These are phyloP conservation scores for Hippocampus abdominalis DNA, from an alignment of 2,113 vertebrate genomes.

Conservation along the genomic window DNA sequence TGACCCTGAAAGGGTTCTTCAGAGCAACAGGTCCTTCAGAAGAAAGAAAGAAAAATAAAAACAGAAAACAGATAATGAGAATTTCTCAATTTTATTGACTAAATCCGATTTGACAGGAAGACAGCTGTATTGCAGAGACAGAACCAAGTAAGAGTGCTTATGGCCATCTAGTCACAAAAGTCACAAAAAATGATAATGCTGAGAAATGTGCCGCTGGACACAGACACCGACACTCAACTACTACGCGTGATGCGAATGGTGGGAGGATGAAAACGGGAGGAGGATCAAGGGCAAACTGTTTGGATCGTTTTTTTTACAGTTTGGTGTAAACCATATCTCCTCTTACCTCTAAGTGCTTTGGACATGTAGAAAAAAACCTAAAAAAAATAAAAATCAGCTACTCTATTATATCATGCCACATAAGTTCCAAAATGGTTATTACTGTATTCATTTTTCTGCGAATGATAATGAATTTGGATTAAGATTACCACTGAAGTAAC, in stretches of 20 bases:
- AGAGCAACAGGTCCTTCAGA: too few relatives aligned
- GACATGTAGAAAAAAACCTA: neutral
- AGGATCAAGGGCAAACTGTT: neutral
- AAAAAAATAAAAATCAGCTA: neutral
- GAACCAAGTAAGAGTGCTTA: slow-evolving; percentile 56
- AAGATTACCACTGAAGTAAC: too few relatives aligned
- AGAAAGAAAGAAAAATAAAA: neutral
- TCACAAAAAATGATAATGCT: slow-evolving; percentile 45
- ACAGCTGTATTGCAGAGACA: slow-evolving; percentile 76
- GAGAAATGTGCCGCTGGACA: slow-evolving; percentile 49
- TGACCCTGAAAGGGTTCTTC: too few relatives aligned
- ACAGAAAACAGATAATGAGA: neutral
- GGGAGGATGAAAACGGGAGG: slow-evolving; percentile 11
- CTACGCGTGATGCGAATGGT: slow-evolving; percentile 39
- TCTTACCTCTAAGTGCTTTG: neutral
- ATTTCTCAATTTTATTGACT: slow-evolving; percentile 66
- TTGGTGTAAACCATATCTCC: slow-evolving; percentile 3
- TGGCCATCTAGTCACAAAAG: slow-evolving; percentile 62
- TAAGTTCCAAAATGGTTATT: too few relatives aligned
- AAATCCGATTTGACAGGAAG: slow-evolving; percentile 75
- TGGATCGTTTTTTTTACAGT: neutral
- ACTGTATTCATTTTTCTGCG: too few relatives aligned
- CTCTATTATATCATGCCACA: neutral
- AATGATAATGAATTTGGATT: too few relatives aligned
- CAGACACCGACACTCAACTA: slow-evolving; percentile 41